Evolutionary conservation across 1,140 invertebrate genomes (phyloP), one percentile per base, ranked within the genome.

Genomic region (Ceratosolen solmsi): DNA sequence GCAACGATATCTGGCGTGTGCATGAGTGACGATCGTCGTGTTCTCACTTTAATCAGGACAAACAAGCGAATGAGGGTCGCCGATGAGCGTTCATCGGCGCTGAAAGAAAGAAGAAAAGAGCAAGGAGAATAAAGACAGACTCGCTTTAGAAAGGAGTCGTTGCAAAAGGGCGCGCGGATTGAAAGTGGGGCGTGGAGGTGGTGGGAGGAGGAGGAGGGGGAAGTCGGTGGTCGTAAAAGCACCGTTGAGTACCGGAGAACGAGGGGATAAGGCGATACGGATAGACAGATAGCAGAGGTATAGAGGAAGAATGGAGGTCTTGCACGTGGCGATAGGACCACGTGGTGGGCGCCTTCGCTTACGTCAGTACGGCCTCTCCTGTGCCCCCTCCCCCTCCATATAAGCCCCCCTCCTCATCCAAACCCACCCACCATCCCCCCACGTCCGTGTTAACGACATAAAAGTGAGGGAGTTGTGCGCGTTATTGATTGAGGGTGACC

Each of bases 271-370:
- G 36, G 65, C 30, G 63, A n/a, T 54, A 54, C 41, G 56, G 33
- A 56, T 30, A 83, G 56, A 71, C 46, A 17, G 11, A 68, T 51
- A 46, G 25, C 68, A 70, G n/a, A n/a, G 38, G 41, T 72, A 60
- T 38, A 56, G 30, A 76, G 56, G 70, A 84, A 86, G 71, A 85
- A 86, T 85, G 84, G 85, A 88, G 87, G 85, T 86, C 87, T 87
- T 86, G 87, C 89, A 90, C 89, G 89, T 90, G 89, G 88, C 86
- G 84, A 86, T 86, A 89, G 89, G 88, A 89, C 88, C 89, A 90
- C 88, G 89, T 89, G 89, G 87, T 89, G 89, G 87, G 87, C 82
- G 20, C 84, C 86, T 85, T 86, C 78, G 85, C 87, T 85, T 90
- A 87, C 89, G 87, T 90, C 89, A 89, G 85, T 81, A 76, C 86